Evolutionary conservation across 1,140 invertebrate genomes (phyloP).

Genomic region (Ectropis grisescens): DNA sequence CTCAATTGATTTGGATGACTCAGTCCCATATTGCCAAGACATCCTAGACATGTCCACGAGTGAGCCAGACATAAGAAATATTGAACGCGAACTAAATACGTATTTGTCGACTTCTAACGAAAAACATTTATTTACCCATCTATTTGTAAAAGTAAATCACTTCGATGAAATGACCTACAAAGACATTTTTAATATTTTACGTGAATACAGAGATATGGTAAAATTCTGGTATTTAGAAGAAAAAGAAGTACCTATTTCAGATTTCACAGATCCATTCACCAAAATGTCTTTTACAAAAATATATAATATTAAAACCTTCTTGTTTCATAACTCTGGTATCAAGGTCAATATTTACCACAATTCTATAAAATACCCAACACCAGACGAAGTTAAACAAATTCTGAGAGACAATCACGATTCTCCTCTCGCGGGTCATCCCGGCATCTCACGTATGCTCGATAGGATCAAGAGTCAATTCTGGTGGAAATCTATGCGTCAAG

Average conservation of each 20-base stretch:
- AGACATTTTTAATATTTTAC: constrained; percentile 8
- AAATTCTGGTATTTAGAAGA: not conserved
- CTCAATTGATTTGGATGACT: constrained; percentile 23
- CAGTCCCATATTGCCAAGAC: constrained; percentile 15
- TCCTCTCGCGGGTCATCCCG: constrained; percentile 5
- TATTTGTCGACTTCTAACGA: constrained; percentile 1
- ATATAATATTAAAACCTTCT: constrained; percentile 2
- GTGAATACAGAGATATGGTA: constrained; percentile 3
- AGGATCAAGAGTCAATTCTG: constrained; percentile 3
- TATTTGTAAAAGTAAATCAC: constrained; percentile 14
- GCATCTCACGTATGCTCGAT: not conserved
- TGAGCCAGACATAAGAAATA: constrained; percentile 1
- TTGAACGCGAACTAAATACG: constrained; percentile 8
- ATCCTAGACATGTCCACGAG: constrained; percentile 2
- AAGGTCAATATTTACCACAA: not conserved
- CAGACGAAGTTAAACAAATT: constrained; percentile 5
- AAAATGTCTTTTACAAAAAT: not conserved
- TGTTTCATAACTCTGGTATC: not conserved
- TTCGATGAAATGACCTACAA: constrained; percentile 10
- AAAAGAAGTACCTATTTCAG: constrained; percentile 2
- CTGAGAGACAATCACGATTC: constrained; percentile 6
- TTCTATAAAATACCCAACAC: not conserved
- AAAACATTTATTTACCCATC: constrained; percentile 6
- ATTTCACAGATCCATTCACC: constrained; percentile 5
- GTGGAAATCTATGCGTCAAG: constrained; percentile 4